These are phyloP conservation scores for Cydia pomonella DNA, from an alignment of 1,140 invertebrate genomes.

Conservation along the genomic window DNA sequence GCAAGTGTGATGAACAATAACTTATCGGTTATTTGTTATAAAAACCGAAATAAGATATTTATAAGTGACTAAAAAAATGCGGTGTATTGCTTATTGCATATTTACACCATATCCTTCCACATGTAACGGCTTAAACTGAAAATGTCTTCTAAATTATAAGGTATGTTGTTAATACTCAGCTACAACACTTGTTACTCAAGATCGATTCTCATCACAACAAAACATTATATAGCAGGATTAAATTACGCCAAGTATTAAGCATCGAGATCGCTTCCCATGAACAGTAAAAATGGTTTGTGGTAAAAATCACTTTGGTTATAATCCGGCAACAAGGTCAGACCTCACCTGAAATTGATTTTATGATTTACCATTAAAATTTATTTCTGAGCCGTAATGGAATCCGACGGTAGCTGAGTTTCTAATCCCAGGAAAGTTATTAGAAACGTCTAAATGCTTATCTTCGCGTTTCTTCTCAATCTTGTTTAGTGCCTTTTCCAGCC, in stretches of 20 bases:
- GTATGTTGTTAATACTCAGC: no score
- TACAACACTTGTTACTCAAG: no score
- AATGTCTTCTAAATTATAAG: no score
- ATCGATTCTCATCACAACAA: no score
- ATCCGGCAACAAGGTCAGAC: slow-evolving; percentile 10
- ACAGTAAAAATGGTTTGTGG: not conserved
- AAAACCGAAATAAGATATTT: no score
- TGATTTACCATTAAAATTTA: slow-evolving; percentile 28
- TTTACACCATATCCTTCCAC: no score
- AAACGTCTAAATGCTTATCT: slow-evolving; percentile 28
- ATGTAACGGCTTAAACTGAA: no score
- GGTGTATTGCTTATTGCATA: no score
- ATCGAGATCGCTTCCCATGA: not conserved
- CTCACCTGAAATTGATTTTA: slow-evolving; percentile 30
- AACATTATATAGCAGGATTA: no score
- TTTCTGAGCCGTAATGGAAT: slow-evolving; percentile 26
- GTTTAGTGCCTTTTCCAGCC: slow-evolving; percentile 12
- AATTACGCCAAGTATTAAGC: not conserved
- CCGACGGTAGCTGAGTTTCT: slow-evolving; percentile 26
- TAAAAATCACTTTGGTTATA: not conserved
- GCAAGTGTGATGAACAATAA: no score
- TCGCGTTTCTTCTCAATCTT: slow-evolving; percentile 24
- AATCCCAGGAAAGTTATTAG: slow-evolving; percentile 30
- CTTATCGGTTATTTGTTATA: no score
- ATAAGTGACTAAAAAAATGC: no score